Base-by-base conservation (phyloP, 2,797 vertebrate species). In the Enteromius thamalakanensis region DNA sequence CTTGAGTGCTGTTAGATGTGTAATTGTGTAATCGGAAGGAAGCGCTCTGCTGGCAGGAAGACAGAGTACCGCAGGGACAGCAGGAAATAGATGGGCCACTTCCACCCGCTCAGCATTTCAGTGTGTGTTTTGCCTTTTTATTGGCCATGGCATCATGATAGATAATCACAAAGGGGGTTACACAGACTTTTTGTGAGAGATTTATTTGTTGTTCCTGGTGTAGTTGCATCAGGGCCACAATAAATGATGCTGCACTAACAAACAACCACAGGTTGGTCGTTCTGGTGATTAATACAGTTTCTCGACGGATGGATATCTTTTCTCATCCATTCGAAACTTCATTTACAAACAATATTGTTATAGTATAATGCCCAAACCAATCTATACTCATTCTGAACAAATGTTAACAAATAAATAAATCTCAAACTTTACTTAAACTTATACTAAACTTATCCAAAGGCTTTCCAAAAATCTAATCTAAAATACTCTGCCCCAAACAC, bases 61-160 rank as follows among this genome's bases (percentile, higher is more conserved):
- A 93, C 92, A 89, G 93, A 93, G 94, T 83, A 89, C 89, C 89
- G 86, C 84, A 55, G 88, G 76, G 80, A 85, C 58, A 58, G 29
- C 79, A 45, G 70, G 79, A 85, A 82, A 85, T 64, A 84, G 84
- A 87, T 85, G 85, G 65, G 71, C 79, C 74, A 76, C 84, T 85
- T 86, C 34, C 78, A 76, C 12, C 62, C 42, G 67, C 32, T 53
- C 68, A 17, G 79, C 82, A 78, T 80, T 55, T 58, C 55, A 64
- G 60, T 26, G 45, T 79, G 80, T 78, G 79, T 76, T 84, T 78
- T 77, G 76, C 74, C 58, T 69, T 84, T 85, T 84, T 84, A 79
- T 81, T 68, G 81, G 81, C 69, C 75, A 42, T 74, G 83, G 74
- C 75, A 80, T 84, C 81, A 82, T 84, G 84, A 88, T 79, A 42